Conservation (phyloP, 2,797 vertebrate genomes). For the Carapus acus region DNA sequence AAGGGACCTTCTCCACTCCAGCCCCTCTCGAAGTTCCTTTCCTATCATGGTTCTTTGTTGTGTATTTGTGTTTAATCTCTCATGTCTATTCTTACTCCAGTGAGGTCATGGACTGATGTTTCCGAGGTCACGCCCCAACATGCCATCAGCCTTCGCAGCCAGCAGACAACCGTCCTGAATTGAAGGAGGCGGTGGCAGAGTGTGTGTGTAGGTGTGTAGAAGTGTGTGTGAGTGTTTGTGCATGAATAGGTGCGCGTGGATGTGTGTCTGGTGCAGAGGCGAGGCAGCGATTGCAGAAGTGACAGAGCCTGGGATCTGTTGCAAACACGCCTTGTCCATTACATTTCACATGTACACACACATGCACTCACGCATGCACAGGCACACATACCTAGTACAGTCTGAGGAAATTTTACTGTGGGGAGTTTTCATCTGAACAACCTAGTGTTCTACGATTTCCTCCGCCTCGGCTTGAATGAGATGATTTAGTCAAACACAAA, state of each 20-base stretch:
- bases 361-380: background rate
- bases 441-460: constrained; percentile 12
- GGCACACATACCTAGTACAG: too few relatives aligned
- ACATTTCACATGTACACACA: background rate
- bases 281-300: constrained; percentile 6
- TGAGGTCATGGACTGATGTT: constrained; percentile 51
- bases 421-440: too few relatives aligned
- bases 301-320: constrained; percentile 19
- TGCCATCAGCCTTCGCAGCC: constrained; percentile 24
- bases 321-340: too few relatives aligned
- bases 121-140: constrained; percentile 41
- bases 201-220: constrained; percentile 7
- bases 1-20: too few relatives aligned
- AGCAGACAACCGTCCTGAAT: constrained; percentile 33
- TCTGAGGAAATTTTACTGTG: too few relatives aligned
- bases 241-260: too few relatives aligned
- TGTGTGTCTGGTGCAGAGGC: background rate
- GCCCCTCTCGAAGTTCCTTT: too few relatives aligned
- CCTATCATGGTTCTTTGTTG: constrained; percentile 30
- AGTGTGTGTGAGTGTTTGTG: too few relatives aligned
- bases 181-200: constrained; percentile 29
- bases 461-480: constrained; percentile 6
- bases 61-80: constrained; percentile 56
- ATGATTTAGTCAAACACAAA: constrained; percentile 19
- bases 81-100: constrained; percentile 48